Conservation (phyloP, 2,113 vertebrate species). For the Hassar affinis region DNA sequence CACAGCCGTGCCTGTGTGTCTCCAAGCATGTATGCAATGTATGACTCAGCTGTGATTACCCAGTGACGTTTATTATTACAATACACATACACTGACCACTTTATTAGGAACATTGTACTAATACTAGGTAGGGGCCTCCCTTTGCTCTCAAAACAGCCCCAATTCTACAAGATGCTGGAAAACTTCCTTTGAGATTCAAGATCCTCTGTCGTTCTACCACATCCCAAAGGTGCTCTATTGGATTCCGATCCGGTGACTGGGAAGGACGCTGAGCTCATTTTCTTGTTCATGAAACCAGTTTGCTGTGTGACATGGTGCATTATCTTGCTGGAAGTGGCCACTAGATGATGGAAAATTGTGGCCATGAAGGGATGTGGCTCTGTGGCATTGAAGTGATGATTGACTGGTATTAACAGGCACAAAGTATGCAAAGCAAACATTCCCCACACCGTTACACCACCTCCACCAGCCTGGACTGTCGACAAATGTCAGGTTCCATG, state of each 20-base stretch:
- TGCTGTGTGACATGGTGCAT: too few relatives aligned
- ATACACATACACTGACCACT: not conserved
- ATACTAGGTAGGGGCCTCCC: not conserved
- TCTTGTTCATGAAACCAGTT: too few relatives aligned
- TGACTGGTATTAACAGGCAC: not conserved
- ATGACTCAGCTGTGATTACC: not conserved
- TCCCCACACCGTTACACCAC: not conserved
- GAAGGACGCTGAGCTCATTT: too few relatives aligned
- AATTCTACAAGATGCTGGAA: not conserved
- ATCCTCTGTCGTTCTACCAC: too few relatives aligned
- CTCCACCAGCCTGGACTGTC: not conserved
- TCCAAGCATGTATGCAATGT: not conserved
- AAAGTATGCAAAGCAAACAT: not conserved
- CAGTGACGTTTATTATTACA: not conserved
- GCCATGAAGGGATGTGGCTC: not conserved
- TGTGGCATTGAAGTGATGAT: not conserved
- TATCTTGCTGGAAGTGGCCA: not conserved
- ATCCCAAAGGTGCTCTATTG: too few relatives aligned
- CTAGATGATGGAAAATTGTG: not conserved
- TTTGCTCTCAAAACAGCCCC: too few relatives aligned
- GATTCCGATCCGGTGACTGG: too few relatives aligned
- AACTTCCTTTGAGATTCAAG: not conserved
- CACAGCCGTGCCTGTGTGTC: not conserved
- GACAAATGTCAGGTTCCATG: not conserved
- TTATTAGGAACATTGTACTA: not conserved